Conservation (phyloP, 2,888 invertebrate genomes). For the Tetramorium bicarinatum region DNA sequence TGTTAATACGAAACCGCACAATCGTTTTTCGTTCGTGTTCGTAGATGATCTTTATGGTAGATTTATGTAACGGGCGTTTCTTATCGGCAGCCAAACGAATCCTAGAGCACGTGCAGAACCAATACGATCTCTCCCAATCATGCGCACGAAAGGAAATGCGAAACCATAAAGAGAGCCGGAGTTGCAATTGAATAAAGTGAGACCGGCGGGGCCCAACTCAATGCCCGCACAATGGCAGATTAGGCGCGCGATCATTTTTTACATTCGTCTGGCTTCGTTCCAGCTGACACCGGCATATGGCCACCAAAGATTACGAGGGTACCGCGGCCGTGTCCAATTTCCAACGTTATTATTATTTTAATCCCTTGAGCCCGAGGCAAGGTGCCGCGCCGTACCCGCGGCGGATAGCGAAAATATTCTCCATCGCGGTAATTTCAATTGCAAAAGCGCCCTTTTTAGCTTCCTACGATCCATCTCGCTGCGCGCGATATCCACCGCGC, state of each 20-base stretch:
- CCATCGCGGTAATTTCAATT: constrained; percentile 53
- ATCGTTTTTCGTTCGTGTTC: constrained; percentile 15
- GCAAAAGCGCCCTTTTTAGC: constrained; percentile 52
- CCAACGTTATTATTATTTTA: constrained; percentile 84
- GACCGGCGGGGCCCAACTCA: constrained; percentile 60
- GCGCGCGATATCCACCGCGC: constrained; percentile 30
- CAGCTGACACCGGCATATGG: constrained; percentile 82
- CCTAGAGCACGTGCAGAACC: constrained; percentile 53
- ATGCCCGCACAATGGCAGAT: constrained; percentile 79
- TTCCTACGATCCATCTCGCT: constrained; percentile 42
- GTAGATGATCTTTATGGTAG: constrained; percentile 43
- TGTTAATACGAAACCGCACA: neutral
- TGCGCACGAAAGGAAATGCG: constrained; percentile 60
- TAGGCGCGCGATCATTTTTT: constrained; percentile 82
- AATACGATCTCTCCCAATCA: constrained; percentile 47
- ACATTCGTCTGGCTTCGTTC: constrained; percentile 82
- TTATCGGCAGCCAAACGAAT: constrained; percentile 61
- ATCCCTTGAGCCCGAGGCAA: constrained; percentile 78
- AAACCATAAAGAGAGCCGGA: constrained; percentile 69
- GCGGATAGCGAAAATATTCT: constrained; percentile 48
- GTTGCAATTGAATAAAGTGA: constrained; percentile 84
- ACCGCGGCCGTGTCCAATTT: constrained; percentile 83
- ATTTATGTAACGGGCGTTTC: constrained; percentile 65
- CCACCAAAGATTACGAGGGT: constrained; percentile 82
- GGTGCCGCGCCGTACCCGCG: constrained; percentile 57